Conservation (phyloP, 2,888 invertebrate species). For the Crepidodera aurea region DNA sequence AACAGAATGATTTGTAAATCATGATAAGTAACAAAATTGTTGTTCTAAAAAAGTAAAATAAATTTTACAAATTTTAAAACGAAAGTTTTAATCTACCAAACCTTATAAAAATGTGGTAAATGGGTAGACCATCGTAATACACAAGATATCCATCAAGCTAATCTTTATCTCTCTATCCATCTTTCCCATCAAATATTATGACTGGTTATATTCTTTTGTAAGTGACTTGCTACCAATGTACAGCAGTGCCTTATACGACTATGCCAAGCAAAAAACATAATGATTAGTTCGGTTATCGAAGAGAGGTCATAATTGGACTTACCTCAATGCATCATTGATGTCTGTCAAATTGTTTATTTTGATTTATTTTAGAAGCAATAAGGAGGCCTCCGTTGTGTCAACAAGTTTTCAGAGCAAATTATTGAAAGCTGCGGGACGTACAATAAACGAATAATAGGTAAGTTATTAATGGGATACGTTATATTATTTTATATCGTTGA, state of each 20-base stretch:
- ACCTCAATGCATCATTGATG: not conserved
- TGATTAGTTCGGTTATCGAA: constrained; percentile 1
- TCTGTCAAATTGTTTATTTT: constrained; percentile 4
- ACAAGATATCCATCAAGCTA: not conserved
- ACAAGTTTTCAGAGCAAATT: constrained; percentile 1
- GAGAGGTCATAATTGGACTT: not conserved
- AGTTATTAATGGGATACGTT: no score
- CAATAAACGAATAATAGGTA: no score
- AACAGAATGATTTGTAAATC: no score
- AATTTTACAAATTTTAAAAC: no score
- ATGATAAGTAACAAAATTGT: no score
- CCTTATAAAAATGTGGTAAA: constrained; percentile 7
- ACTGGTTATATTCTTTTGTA: constrained; percentile 21
- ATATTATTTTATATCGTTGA: no score
- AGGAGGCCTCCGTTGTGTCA: not conserved
- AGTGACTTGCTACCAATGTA: constrained; percentile 10
- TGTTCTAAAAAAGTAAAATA: no score
- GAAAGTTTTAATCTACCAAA: no score
- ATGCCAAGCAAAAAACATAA: not conserved
- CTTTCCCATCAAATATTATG: constrained; percentile 17
- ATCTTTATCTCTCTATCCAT: not conserved
- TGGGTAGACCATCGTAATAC: not conserved
- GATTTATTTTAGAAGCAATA: constrained; percentile 1
- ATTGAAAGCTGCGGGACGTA: not conserved
- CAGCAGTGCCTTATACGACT: constrained; percentile 7